phyloP scores from a whole-genome alignment of 2,113 vertebrate genomes.

The Prunella himalayana region DNA sequence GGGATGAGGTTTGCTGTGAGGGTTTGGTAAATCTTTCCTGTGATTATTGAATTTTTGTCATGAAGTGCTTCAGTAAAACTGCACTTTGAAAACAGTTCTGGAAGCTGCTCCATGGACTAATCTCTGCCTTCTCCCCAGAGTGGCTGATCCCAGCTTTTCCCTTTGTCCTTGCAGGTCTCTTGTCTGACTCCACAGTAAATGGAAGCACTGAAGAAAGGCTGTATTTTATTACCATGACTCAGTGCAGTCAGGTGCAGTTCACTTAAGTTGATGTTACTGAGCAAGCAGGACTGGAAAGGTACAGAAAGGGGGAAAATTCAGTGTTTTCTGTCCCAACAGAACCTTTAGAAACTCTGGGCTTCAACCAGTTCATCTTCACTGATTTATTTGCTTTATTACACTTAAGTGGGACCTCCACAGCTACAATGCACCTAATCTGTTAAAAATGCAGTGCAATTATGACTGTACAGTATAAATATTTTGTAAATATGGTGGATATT shows the following conservation, averaged over 20 bases:
- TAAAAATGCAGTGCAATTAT: not conserved
- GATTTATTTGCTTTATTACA: not conserved
- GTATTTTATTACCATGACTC: conserved; percentile 69
- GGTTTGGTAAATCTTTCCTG: not conserved
- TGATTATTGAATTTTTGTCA: not conserved
- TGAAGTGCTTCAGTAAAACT: not conserved
- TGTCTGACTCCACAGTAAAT: conserved; percentile 71
- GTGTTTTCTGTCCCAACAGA: not conserved
- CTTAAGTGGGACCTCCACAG: not conserved
- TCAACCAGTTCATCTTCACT: not conserved
- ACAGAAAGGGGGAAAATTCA: not conserved
- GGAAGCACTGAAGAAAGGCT: conserved; percentile 71
- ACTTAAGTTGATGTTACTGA: not conserved
- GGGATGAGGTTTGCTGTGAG: not conserved
- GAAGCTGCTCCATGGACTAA: not conserved
- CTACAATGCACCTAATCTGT: not conserved
- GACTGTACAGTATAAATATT: not conserved
- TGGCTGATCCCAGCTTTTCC: not conserved
- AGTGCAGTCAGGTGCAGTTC: conserved; percentile 77
- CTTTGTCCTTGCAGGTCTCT: conserved; percentile 67
- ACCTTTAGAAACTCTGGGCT: not conserved
- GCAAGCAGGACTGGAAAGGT: conserved; percentile 17
- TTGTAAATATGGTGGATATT: not conserved
- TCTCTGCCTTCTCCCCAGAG: not conserved
- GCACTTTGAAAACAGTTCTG: not conserved